A percentile compares a stretch with the other conserved stretches of the same genome.
phyloP scores from a whole-genome alignment of 2,888 invertebrate genomes.

The Hypena proboscidalis region DNA sequence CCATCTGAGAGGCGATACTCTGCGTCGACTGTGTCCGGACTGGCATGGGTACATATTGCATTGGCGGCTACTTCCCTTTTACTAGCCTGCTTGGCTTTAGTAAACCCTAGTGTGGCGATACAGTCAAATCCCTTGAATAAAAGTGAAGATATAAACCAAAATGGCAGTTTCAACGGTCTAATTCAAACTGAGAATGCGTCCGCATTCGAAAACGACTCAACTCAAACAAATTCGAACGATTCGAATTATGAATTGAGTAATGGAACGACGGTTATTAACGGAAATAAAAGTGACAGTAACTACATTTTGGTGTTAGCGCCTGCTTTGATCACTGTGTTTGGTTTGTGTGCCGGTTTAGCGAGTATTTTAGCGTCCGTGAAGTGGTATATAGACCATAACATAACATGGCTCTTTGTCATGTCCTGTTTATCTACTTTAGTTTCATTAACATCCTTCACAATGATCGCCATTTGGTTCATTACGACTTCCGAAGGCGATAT shows the following conservation, averaged over 20 bases:
- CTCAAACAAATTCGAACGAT: slow-evolving; percentile 27
- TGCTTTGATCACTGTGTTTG: slow-evolving; percentile 79
- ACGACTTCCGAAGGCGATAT: slow-evolving; percentile 67
- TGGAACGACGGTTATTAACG: slow-evolving; percentile 39
- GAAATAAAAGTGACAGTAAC: slow-evolving; percentile 29
- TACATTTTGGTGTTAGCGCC: slow-evolving; percentile 79
- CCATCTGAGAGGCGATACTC: slow-evolving; percentile 89
- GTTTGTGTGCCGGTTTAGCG: slow-evolving; percentile 78
- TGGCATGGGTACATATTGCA: slow-evolving; percentile 87
- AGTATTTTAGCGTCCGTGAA: slow-evolving; percentile 86
- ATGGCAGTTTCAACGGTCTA: slow-evolving; percentile 18
- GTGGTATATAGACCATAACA: slow-evolving; percentile 89
- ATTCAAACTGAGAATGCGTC: slow-evolving; percentile 25
- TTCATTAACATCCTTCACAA: slow-evolving; percentile 71
- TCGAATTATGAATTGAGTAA: slow-evolving; percentile 35
- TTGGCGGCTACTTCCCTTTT: slow-evolving; percentile 85
- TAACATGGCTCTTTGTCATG: slow-evolving; percentile 86
- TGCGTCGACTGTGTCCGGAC: slow-evolving; percentile 87
- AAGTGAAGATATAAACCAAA: slow-evolving; percentile 21
- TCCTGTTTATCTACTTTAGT: slow-evolving; percentile 82
- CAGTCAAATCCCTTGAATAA: slow-evolving; percentile 11
- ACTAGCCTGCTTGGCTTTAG: slow-evolving; percentile 82
- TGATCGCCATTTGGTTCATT: slow-evolving; percentile 74
- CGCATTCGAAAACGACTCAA: slow-evolving; percentile 25
- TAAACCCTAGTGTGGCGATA: slow-evolving; percentile 57